Percentiles rank a stretch among this genome's conserved stretches.
These are phyloP conservation scores for Mimachlamys varia DNA, from an alignment of 2,888 invertebrate species.

Conservation along the genomic window DNA sequence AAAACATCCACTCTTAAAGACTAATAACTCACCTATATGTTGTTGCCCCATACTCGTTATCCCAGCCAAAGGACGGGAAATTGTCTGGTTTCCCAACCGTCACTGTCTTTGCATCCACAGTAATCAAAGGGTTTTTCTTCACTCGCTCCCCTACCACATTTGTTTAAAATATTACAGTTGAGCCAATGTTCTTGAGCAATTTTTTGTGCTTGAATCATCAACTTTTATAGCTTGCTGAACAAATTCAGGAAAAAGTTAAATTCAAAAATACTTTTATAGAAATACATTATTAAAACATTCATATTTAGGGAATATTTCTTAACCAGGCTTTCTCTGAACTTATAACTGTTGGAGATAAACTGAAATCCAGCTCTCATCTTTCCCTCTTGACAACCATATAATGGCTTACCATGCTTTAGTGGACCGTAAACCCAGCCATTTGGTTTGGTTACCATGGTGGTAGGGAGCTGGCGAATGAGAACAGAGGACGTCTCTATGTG, in stretches of 20 bases:
- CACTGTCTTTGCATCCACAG: slow-evolving; percentile 64
- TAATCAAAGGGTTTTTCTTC: slow-evolving; percentile 69
- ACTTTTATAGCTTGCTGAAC: no score
- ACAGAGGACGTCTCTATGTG: slow-evolving; percentile 80
- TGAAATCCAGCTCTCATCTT: no score
- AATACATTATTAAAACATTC: no score
- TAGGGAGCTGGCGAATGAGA: slow-evolving; percentile 78
- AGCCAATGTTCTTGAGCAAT: neutral
- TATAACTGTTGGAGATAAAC: no score
- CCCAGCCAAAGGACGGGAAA: slow-evolving; percentile 80
- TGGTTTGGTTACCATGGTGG: slow-evolving; percentile 73
- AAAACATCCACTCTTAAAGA: no score
- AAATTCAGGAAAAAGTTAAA: no score
- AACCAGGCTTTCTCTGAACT: no score
- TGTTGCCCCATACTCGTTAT: slow-evolving; percentile 78
- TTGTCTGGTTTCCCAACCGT: slow-evolving; percentile 75
- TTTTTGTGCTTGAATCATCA: no score
- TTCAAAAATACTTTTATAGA: no score
- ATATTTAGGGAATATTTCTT: no score
- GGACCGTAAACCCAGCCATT: slow-evolving; percentile 77
- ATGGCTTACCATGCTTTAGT: slow-evolving; percentile 61
- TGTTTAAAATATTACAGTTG: neutral
- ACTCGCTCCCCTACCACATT: slow-evolving; percentile 57
- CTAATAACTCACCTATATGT: slow-evolving; percentile 63
- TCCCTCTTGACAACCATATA: neutral